Base-by-base conservation (phyloP, 64 coral and sea anemone species). In the Anthopleura sola region DNA sequence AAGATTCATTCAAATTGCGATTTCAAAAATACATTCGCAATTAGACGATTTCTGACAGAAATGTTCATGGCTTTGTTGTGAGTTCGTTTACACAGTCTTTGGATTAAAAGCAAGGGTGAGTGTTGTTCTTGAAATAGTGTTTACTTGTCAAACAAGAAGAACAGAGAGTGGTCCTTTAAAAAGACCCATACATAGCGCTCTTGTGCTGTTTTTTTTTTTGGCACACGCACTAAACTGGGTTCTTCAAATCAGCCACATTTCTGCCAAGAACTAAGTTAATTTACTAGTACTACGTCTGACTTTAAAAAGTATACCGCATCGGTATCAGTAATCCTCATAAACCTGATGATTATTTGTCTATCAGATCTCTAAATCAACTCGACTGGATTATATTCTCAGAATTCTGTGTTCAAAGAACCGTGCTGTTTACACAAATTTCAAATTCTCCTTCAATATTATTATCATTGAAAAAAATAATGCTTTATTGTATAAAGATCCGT, bases 271-370 rank as follows among this genome's bases (percentile, higher is more conserved):
- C 6, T 24, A 62, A n/a, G 58, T 62, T 24, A 66, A 71, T 71
- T 71, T 17, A 71, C 66, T 32, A 71, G n/a, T 17, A 71, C 34
- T 28, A 66, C n/a, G n/a, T 66, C 60, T 9, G 21, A 66, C n/a
- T 66, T 12, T 71, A 3, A 32, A 15, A 32, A 14, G 29, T 24
- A 10, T 9, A 7, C 20, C 12, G 26, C 14, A 32, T 32, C 14
- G 66, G 31, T 71, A 71, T 31, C 29, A n/a, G 66, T 71, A 71
- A 71, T 71, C 66, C 66, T 71, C 66, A 71, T 71, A 71, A 71
- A 71, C 66, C 31, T 31, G 9, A 12, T 16, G 66, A 34, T 71
- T 71, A 34, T 71, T 71, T 71, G 66, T 71, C 66, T 71, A 34
- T 71, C 66, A 71, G 24, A 71, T 71, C 66, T 71, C 29, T 32